Base-by-base conservation (phyloP, 2,113 vertebrate genomes). In the Galeopterus variegatus region DNA sequence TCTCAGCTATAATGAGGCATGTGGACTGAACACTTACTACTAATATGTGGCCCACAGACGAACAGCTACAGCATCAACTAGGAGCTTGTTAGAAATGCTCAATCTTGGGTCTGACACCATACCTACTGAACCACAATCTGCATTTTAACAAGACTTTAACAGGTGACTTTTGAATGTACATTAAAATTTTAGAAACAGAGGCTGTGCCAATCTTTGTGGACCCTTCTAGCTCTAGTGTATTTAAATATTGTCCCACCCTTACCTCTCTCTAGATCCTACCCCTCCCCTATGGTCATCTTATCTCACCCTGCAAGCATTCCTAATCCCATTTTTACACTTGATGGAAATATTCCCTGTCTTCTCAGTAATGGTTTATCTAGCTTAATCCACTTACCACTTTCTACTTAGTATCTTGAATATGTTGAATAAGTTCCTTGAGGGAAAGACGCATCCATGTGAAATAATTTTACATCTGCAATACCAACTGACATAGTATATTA, bases 341-440 rank as follows among this genome's bases (percentile, higher is more conserved):
- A 77, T 83, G 18, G 36, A 86, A 62, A 89, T 1, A 36, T 18
- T 77, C 21, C 19, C 45, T 94, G 50, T 90, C 76, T 81, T 88
- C 48, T 87, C n/a, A 58, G 81, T 31, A 90, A 79, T 67, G 5
- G n/a, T 89, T 21, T 52, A 58, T 36, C 64, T 45, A 48, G 60
- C 48, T 81, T 69, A 92, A 69, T 36, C 77, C 19, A 64, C 45
- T 93, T 79, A 62, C 81, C 50, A 87, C n/a, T 60, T 83, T 87
- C 83, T 36, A 50, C n/a, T 67, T 52, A 64, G 70, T 79, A 73
- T n/a, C 8, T 31, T 83, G 48, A 33, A 15, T 73, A 6, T 75
- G 10, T 41, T 70, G 36, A 13, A 0, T 93, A 81, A 62, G 6
- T 93, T 88, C 17, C n/a, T 88, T 60, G 15, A 70, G 33, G 45